Base-by-base conservation (phyloP, 2,797 vertebrate species). In the Oreortyx pictus region DNA sequence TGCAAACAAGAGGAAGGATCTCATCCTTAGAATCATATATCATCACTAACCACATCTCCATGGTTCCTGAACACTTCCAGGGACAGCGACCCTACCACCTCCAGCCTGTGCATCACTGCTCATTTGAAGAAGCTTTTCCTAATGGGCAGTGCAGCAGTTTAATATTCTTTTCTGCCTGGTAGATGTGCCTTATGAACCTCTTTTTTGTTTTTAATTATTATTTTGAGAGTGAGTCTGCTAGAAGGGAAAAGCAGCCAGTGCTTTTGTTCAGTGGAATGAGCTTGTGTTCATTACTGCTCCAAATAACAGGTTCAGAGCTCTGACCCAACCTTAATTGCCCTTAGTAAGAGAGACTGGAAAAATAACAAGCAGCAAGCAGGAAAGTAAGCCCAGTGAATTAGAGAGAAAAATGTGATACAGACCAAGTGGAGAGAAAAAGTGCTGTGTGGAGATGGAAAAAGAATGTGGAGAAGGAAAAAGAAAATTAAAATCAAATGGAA, bases 401-500 rank as follows among this genome's bases (percentile, higher is more conserved):
- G 23, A 91, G 79, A 92, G 74, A 86, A 92, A 92, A 94, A 91
- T 80, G 80, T 16, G 57, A 86, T 88, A 80, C 52, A 86, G 80
- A 29, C 57, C 33, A 77, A 92, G 91, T 1, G 2, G 90, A 92
- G 82, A 88, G 87, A 77, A 46, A 59, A 95, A 62, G 57, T 49
- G 14, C 74, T 90, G 43, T 0, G 0, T 1, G 11, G 71, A 82
- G 81, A 93, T 93, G 92, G 95, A 93, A 96, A 95, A 95, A 89
- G 74, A 92, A 47, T n/a, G 50, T 41, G 67, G 57, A 92, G 92
- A 82, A 86, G 74, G 77, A 82, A 92, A 82, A 93, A 81, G 79
- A 91, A 90, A 94, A 91, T 89, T 68, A 77, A 93, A 94, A 95
- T 94, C 86, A 66, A 96, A 84, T 92, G 79, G 92, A 18, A 93